Evolutionary conservation across 2,888 invertebrate genomes (phyloP), one percentile per base, ranked within the genome.

Genomic region (Therioaphis trifolii): DNA sequence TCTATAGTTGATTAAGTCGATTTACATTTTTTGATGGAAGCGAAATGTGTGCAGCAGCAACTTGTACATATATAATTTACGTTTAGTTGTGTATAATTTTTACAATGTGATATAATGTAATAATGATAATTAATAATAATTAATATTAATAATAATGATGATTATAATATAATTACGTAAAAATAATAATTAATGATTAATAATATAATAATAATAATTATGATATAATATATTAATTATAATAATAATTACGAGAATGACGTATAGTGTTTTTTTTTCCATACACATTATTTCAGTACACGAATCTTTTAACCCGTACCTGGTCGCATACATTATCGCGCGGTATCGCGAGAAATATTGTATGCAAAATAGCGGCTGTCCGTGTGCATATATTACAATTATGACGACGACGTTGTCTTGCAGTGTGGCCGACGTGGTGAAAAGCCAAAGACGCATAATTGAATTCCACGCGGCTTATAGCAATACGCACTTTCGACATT

Each of bases 101-200:
- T 79, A 79, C 68, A 79, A 79, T 79, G 78, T 79, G 78, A 79
- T 79, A 79, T 78, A 78, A 78, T 77, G 35, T 66, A 61, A 58
- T 58, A 58, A 58, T 58, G 58, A 58, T 61, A 52, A 66, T 79
- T 29, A 78, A 35, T 74, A 40, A 74, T 74, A 55, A 55, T 74
- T 55, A 74, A 55, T 55, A 74, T 52, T 68, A 78, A 68, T 49
- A 35, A 77, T 77, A 72, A 43, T 61, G 11, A 66, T 49, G 46
- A 77, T 77, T 24, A 78, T 78, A 24, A 49, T 78, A 66, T 77
- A 24, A 49, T 77, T 66, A 68, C 68, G 15, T 68, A 68, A 55
- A 52, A 66, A 40, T 77, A 66, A 77, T 66, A 52, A 77, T 77
- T 77, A 77, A 77, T 24, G 66, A 77, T 77, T 77, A 77, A 49